phyloP scores from a whole-genome alignment of 2,888 invertebrate genomes.

The Arge pagana region DNA sequence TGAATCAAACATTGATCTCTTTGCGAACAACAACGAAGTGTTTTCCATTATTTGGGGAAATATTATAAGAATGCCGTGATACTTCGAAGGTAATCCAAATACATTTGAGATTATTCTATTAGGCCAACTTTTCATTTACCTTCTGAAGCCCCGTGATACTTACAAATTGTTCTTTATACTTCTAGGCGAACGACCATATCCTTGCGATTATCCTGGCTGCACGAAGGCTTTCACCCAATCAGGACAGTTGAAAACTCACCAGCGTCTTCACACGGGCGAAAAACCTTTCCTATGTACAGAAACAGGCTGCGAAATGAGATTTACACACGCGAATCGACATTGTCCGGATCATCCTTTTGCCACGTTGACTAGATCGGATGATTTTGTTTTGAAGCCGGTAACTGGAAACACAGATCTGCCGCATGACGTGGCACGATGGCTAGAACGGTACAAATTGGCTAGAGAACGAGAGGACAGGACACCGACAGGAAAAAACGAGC shows the following conservation, averaged over 20 bases:
- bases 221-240: slow-evolving; percentile 75
- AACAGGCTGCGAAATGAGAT: slow-evolving; percentile 68
- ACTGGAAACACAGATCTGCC: slow-evolving; percentile 59
- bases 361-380: slow-evolving; percentile 61
- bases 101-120: too few species aligned
- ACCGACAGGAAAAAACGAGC: slow-evolving; percentile 55
- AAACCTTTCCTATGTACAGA: slow-evolving; percentile 74
- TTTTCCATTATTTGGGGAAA: too few species aligned
- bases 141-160: too few species aligned
- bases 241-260: slow-evolving; percentile 78
- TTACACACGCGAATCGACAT: slow-evolving; percentile 78
- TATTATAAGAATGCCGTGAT: too few species aligned
- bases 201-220: slow-evolving; percentile 75
- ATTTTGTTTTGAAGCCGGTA: slow-evolving; percentile 60
- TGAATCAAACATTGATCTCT: too few species aligned
- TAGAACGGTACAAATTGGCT: slow-evolving; percentile 59
- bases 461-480: slow-evolving; percentile 54
- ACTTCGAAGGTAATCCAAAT: too few species aligned
- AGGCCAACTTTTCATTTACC: too few species aligned
- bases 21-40: too few species aligned
- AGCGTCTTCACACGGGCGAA: slow-evolving; percentile 76
- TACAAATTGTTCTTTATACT: too few species aligned
- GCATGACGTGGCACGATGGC: slow-evolving; percentile 61
- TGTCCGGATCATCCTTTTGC: slow-evolving; percentile 74
- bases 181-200: slow-evolving; percentile 67